Base-by-base conservation (phyloP, 2,113 vertebrate genomes). In the Diglossa brunneiventris region DNA sequence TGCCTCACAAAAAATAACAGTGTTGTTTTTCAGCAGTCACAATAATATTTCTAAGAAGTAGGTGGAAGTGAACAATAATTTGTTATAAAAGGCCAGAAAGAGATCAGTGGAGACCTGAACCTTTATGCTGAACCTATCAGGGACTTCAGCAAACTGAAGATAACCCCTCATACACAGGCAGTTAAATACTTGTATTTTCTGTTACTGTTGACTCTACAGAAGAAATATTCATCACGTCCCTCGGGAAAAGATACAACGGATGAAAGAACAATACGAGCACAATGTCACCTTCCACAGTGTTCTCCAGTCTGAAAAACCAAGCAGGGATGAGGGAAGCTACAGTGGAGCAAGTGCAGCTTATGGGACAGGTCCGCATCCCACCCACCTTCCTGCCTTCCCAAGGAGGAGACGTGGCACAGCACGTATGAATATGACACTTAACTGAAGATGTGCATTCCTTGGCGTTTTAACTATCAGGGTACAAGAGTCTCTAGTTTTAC, bases 231-330 rank as follows among this genome's bases (percentile, higher is more conserved):
- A 98, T 35, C 93, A 46, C 1, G 98, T 98, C 23, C 96, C 98
- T 52, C 95, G 81, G 90, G 91, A 98, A 89, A 98, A 94, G 86
- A 98, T 98, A 83, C 96, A 98, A 22, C 95, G 92, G 37, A 98
- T 98, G 98, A 98, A 98, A 84, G 97, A 98, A 42, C 66, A 96
- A 14, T 98, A 98, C 0, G 97, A 98, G 69, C 97, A 98, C 59
- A 74, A 96, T 7, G 97, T 98, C 31, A 98, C 98, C 33, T 98
- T 98, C 92, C 96, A 97, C 42, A 97, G 94, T 10, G 98, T 98
- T 63, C 98, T 98, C 59, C 97, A 28, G 4, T 95, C 98, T 11
- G 96, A 98, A 61, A 97, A 97, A 52, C 98, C 98, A 23, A 67
- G 92, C 87, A 83, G 97, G 63, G 85, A 62, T 15, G 92, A 78